Base-by-base conservation (phyloP, 2,888 invertebrate species). In the Cheilosia scutellata region DNA sequence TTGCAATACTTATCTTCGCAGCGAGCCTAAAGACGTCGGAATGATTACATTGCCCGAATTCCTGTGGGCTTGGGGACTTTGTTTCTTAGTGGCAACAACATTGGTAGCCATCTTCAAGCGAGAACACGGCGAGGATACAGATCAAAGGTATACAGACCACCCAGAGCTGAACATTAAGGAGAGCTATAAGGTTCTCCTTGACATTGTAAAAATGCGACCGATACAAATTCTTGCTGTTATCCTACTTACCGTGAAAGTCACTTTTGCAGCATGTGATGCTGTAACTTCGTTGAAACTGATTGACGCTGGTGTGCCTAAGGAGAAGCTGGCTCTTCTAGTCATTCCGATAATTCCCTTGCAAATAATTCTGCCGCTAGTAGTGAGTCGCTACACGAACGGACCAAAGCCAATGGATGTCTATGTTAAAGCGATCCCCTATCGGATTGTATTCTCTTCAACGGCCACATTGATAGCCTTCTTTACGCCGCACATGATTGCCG, bases 301-400 rank as follows among this genome's bases (percentile, higher is more conserved):
- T 0, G 99, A 99, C 92, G 96, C 96, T 31, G 99, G 99, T 13
- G 97, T 99, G 62, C 98, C 98, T 0, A 97, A 98, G 90, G 99
- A 99, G 91, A 96, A 97, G 89, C 93, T 99, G 75, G 99, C 99
- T 0, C 93, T 99, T 72, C 94, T 99, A 90, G 98, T 97, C 1
- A 95, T 99, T 44, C 98, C 99, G 13, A 93, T 99, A 91, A 96
- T 98, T 62, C 99, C 99, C 11, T 93, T 99, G 55, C 99, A 99
- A 93, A 97, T 98, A 78, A 92, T 98, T 65, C 94, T 99, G 91
- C 99, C 99, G 5, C 93, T 99, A 89, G 93, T 97, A 71, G 96
- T 93, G 5, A 92, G 92, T 75, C 92, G 94, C 89, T 97, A 97
- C 91, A 97, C 97, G 0, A 95, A 96, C 13, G 98, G 99, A 3